phyloP scores from a whole-genome alignment of 2,113 vertebrate species.

The Pterocles orientalis region DNA sequence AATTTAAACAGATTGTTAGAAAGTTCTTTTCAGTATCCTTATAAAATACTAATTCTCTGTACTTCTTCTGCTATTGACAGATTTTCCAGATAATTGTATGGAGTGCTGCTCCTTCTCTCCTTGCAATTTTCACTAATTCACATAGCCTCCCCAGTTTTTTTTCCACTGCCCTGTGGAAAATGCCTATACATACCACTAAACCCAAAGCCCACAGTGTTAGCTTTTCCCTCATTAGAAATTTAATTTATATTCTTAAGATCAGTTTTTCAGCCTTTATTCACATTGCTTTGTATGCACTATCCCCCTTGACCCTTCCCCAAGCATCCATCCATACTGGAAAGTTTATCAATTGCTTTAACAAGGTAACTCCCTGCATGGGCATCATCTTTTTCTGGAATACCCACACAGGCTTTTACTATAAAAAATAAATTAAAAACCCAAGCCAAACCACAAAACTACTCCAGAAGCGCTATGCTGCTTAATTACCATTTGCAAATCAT shows the following conservation, averaged over 20 bases:
- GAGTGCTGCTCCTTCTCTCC: neutral
- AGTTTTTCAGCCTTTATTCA: neutral
- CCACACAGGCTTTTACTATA: neutral
- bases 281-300: neutral
- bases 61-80: neutral
- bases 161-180: neutral
- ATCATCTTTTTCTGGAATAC: neutral
- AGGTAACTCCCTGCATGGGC: neutral
- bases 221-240: neutral
- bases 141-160: neutral
- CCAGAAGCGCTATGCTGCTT: neutral
- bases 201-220: neutral
- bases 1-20: neutral
- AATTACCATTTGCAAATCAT: neutral
- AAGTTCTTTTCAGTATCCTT: neutral
- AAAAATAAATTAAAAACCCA: neutral
- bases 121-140: neutral
- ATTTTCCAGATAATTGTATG: neutral
- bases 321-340: neutral
- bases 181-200: neutral
- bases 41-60: neutral
- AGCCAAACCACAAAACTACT: neutral
- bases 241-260: neutral
- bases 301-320: neutral
- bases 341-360: neutral